Evolutionary conservation across 2,113 vertebrate genomes (phyloP), one percentile per base, ranked within the genome.

Genomic region (Rallus limicola): DNA sequence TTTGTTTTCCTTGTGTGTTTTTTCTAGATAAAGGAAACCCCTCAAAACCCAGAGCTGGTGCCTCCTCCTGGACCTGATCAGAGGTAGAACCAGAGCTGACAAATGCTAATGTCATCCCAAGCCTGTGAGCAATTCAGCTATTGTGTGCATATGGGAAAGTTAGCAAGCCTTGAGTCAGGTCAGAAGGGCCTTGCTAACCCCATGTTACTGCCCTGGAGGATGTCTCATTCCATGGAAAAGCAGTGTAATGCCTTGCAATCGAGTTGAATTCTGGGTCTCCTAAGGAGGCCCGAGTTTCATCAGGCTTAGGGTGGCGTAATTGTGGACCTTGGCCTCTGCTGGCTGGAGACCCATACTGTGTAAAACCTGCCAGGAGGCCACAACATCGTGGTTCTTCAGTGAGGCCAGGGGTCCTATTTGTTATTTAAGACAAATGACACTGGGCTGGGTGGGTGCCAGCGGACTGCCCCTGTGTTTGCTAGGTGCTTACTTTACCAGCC

Each of bases 21-120:
- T 56, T 90, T 58, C 48, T 76, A 62, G 50, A 78, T 80, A 81
- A 83, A 94, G 36, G 16, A 91, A 86, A 65, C 55, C 29, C 34
- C 76, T 56, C 0, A 0, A 79, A 93, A 86, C 50, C 36, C 1
- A 0, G 62, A 68, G 53, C 15, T 63, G 34, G 8, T 92, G 17
- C 25, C 33, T 83, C 58, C 44, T 84, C 1, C 0, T 20, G 25
- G 21, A 36, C 80, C 16, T 50, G 72, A 14, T 50, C 52, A 42
- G 40, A 76, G 33, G 16, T 48, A 40, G 59, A 86, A 46, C 33
- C n/a, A 70, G 50, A 63, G 24, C 33, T 92, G 70, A 12, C 17
- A 56, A 4, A 0, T 53, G 63, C 78, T 91, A 75, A 40, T 90
- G 19, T 71, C 56, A 42, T 68, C 60, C 52, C 60, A 60, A 94